Evolutionary conservation across 1,140 invertebrate genomes (phyloP).

Genomic region (Aphelinus atriplicis): DNA sequence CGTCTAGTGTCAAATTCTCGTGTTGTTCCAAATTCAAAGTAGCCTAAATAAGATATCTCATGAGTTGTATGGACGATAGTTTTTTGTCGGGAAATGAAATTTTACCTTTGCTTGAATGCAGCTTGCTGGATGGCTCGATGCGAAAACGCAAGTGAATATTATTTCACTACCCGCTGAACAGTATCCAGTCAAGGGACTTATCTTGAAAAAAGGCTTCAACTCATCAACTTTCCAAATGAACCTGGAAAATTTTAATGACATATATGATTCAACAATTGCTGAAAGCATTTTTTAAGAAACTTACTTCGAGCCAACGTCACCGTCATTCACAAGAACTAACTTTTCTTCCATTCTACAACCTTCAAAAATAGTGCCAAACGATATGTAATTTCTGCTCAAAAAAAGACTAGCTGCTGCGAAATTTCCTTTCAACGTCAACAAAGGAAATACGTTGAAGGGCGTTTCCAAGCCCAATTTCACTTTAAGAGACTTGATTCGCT

Average conservation of each 20-base stretch:
- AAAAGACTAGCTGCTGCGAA: constrained; percentile 55
- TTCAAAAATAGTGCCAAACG: constrained; percentile 55
- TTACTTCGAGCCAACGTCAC: constrained; percentile 60
- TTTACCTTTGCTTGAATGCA: constrained; percentile 40
- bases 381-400: constrained; percentile 51
- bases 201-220: constrained; percentile 47
- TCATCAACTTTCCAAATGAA: constrained; percentile 57
- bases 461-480: constrained; percentile 48
- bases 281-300: neutral
- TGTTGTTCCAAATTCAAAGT: constrained; percentile 53
- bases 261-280: constrained; percentile 13
- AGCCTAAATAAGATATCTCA: constrained; percentile 40
- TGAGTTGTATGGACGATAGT: neutral
- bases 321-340: constrained; percentile 57
- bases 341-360: constrained; percentile 47
- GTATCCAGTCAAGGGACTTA: constrained; percentile 58
- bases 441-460: constrained; percentile 40
- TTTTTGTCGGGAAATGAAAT: constrained; percentile 38
- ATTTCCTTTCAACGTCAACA: constrained; percentile 56
- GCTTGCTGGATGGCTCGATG: constrained; percentile 41
- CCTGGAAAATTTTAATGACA: constrained; percentile 38
- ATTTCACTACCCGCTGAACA: constrained; percentile 55
- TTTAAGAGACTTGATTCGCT: constrained; percentile 47
- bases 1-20: constrained; percentile 46
- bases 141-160: constrained; percentile 56